Evolutionary conservation across 2,113 vertebrate species (phyloP).

Genomic region (Lanius ludovicianus): DNA sequence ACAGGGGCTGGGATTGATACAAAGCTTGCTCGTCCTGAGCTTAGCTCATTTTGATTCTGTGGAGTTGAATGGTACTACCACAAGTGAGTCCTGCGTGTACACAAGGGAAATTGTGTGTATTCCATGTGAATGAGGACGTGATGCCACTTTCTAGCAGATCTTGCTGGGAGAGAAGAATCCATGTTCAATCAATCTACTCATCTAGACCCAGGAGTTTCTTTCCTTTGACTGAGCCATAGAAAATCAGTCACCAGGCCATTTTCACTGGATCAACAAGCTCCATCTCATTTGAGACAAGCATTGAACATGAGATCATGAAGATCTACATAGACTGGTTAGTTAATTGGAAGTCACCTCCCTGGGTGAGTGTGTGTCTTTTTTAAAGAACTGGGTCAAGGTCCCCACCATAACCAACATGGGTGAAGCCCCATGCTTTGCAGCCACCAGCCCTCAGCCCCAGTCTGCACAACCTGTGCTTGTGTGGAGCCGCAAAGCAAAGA

Average conservation of each 20-base stretch:
- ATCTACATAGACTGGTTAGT: background rate
- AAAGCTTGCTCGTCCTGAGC: background rate
- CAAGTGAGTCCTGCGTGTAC: background rate
- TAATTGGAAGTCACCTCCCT: background rate
- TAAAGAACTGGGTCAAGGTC: background rate
- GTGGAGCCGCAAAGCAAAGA: accelerated
- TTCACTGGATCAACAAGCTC: background rate
- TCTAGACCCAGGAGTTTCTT: background rate
- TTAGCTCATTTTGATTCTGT: accelerated
- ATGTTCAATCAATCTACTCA: background rate
- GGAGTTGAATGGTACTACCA: background rate
- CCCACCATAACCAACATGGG: background rate
- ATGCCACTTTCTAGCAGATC: background rate
- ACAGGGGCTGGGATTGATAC: background rate
- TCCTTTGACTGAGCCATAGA: background rate
- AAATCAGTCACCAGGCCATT: background rate
- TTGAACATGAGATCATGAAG: background rate
- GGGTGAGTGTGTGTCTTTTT: background rate
- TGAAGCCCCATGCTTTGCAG: background rate
- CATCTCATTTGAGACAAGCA: background rate
- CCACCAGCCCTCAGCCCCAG: background rate
- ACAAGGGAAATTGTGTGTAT: accelerated
- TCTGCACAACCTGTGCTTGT: accelerated
- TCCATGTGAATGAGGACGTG: background rate
- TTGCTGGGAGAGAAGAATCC: background rate